Percentiles rank a stretch among this genome's conserved stretches.
phyloP scores from a whole-genome alignment of 2,113 vertebrate genomes.

The Myotis davidii region DNA sequence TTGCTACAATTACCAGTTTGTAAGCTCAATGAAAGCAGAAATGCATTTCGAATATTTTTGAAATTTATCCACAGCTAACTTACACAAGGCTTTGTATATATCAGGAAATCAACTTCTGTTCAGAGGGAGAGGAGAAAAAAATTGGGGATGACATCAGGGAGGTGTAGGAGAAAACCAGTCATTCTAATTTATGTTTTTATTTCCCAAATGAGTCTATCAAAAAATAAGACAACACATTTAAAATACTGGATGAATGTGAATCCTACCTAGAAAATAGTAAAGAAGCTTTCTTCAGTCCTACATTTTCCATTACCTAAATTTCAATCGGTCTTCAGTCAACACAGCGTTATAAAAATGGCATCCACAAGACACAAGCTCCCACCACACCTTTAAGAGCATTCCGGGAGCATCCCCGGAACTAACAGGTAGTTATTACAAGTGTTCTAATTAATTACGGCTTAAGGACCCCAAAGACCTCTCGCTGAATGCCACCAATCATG shows the following conservation, averaged over 20 bases:
- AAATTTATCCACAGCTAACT: neutral
- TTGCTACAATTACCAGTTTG: neutral
- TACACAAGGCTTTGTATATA: neutral
- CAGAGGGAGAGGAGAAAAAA: neutral
- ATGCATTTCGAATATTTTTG: neutral
- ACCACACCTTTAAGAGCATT: neutral
- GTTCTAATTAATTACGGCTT: neutral
- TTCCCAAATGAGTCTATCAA: neutral
- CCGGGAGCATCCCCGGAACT: neutral
- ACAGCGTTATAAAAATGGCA: neutral
- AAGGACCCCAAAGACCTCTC: neutral
- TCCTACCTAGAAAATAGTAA: neutral
- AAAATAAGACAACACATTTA: neutral
- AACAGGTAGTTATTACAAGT: neutral
- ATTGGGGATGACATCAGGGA: neutral
- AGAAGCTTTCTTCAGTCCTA: neutral
- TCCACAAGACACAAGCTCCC: neutral
- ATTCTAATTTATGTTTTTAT: neutral
- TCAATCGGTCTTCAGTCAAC: neutral
- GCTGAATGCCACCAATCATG: neutral
- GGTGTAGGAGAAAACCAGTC: neutral
- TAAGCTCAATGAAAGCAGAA: neutral
- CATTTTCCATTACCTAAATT: constrained; percentile 4
- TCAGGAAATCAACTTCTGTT: neutral
- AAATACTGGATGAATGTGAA: neutral